phyloP scores from a whole-genome alignment of 1,140 invertebrate species.

The Panagrolaimus sp. region DNA sequence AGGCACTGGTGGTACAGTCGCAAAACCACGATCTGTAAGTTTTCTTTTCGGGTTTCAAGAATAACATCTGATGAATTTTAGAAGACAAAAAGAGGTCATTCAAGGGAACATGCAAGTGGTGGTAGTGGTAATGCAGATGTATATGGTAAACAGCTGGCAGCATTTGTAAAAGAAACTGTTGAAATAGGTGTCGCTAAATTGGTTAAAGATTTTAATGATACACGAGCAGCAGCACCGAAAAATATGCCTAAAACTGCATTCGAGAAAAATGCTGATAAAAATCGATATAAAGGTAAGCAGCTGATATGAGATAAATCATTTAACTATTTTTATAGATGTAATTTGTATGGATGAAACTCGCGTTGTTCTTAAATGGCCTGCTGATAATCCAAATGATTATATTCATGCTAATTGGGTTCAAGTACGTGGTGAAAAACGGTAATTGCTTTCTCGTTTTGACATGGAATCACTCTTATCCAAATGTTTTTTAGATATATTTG shows the following conservation, averaged over 20 bases:
- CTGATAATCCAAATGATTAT: conserved; percentile 19
- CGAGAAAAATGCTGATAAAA: conserved; percentile 28
- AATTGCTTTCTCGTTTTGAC: too few species aligned
- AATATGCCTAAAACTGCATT: conserved; percentile 21
- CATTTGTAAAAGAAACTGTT: conserved; percentile 11
- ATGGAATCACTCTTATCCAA: too few species aligned
- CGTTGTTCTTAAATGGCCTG: conserved; percentile 17
- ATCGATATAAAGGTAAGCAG: conserved; percentile 24
- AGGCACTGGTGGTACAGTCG: not conserved
- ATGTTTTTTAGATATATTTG: conserved; percentile 28
- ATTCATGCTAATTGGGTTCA: conserved; percentile 34
- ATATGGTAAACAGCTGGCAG: conserved; percentile 16
- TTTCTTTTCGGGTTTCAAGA: conserved; percentile 13
- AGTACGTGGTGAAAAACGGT: conserved; percentile 15
- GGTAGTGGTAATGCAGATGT: conserved; percentile 3
- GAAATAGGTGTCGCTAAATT: conserved; percentile 25
- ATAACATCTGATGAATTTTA: conserved; percentile 4
- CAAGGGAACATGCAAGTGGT: not conserved
- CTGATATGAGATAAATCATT: not conserved
- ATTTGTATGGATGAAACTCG: conserved; percentile 27
- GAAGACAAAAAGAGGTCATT: conserved; percentile 16
- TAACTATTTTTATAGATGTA: conserved; percentile 13
- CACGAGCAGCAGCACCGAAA: conserved; percentile 15
- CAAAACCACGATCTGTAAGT: not conserved
- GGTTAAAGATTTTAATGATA: conserved; percentile 22